Conservation (phyloP, 2,113 vertebrate genomes). For the Thalassarche chlororhynchos region DNA sequence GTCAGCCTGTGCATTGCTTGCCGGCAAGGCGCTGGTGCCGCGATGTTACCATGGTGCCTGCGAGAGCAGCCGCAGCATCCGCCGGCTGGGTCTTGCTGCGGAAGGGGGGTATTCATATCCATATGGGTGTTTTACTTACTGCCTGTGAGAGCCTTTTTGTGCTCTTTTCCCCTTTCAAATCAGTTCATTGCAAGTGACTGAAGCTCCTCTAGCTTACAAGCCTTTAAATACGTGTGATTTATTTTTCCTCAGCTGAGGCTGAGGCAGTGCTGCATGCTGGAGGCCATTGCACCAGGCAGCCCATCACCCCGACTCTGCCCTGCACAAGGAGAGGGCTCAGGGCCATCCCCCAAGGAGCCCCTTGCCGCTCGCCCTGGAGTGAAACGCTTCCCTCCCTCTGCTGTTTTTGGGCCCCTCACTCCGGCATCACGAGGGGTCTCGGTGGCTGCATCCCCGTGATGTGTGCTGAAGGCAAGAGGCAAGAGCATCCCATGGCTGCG, state of each 20-base stretch:
- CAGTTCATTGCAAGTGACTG: not conserved
- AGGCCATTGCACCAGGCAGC: not conserved
- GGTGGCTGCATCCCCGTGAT: accelerated
- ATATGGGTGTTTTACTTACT: not conserved
- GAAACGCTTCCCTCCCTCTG: not conserved
- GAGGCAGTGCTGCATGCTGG: not conserved
- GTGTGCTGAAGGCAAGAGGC: not conserved
- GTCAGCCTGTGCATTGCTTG: not conserved
- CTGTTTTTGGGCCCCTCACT: not conserved
- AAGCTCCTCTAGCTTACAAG: not conserved
- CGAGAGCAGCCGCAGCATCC: not conserved
- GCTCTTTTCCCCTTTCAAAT: not conserved
- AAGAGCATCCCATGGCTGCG: accelerated
- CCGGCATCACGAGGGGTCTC: accelerated
- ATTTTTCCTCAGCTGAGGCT: accelerated
- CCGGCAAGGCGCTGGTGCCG: accelerated
- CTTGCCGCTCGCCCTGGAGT: accelerated
- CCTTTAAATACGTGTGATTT: not conserved
- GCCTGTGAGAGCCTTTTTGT: not conserved
- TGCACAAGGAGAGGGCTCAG: accelerated
- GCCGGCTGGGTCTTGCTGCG: not conserved
- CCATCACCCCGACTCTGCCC: not conserved
- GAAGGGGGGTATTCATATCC: accelerated
- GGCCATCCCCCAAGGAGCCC: not conserved
- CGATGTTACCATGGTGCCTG: not conserved